These are phyloP conservation scores for Gibbula magus DNA, from an alignment of 2,888 invertebrate species.

Conservation along the genomic window DNA sequence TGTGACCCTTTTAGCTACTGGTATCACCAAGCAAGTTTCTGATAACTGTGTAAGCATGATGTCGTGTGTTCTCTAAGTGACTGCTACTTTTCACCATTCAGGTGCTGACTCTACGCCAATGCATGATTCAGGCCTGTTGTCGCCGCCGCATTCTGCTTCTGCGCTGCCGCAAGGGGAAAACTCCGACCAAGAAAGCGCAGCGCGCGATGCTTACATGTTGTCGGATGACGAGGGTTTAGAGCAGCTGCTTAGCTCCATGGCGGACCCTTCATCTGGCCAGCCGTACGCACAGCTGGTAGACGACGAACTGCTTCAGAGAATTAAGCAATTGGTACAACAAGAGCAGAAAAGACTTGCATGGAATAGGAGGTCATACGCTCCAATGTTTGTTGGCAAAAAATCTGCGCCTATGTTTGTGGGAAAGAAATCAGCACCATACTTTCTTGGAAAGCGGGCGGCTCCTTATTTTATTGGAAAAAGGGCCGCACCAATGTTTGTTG, in stretches of 20 bases:
- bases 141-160: slow-evolving; percentile 7
- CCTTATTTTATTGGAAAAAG: slow-evolving; percentile 46
- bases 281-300: slow-evolving; percentile 11
- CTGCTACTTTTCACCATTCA: slow-evolving; percentile 10
- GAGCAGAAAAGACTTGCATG: slow-evolving; percentile 37
- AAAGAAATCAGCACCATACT: slow-evolving; percentile 21
- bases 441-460: slow-evolving; percentile 5
- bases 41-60: background rate
- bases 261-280: slow-evolving; percentile 31
- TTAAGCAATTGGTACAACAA: slow-evolving; percentile 32
- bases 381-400: slow-evolving; percentile 36
- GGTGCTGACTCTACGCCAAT: slow-evolving; percentile 9
- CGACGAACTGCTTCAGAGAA: slow-evolving; percentile 28
- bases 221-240: background rate
- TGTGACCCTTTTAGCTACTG: too few species aligned
- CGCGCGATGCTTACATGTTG: slow-evolving; percentile 19
- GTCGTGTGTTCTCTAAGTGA: background rate
- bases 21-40: too few species aligned
- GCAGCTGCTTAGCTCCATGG: slow-evolving; percentile 30
- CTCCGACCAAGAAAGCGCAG: background rate
- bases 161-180: slow-evolving; percentile 15
- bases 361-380: slow-evolving; percentile 27
- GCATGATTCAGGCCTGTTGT: slow-evolving; percentile 11
- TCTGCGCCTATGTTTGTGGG: slow-evolving; percentile 38
- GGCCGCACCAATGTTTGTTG: slow-evolving; percentile 41